Percentiles rank a stretch among this genome's conserved stretches.
These are phyloP conservation scores for Myotis findleyi DNA, from an alignment of 2,797 vertebrate species.

Conservation along the genomic window DNA sequence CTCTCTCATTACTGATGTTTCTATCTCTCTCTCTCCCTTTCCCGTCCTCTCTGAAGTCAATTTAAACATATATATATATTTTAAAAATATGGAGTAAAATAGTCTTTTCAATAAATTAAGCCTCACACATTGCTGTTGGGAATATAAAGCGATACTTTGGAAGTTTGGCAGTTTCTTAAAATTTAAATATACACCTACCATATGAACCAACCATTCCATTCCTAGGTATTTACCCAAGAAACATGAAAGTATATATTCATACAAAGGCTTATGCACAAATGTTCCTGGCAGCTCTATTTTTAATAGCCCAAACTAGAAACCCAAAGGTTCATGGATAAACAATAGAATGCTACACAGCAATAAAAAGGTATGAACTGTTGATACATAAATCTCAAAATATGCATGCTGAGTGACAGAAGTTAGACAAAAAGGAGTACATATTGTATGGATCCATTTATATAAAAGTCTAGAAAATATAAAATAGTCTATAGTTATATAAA, in stretches of 20 bases:
- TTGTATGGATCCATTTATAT: neutral
- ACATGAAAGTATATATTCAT: neutral
- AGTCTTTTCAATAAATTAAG: conserved; percentile 27
- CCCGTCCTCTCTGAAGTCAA: too few relatives aligned
- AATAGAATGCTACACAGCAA: neutral
- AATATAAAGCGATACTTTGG: neutral
- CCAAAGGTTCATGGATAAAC: neutral
- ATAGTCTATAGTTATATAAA: neutral
- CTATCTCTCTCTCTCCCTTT: too few relatives aligned
- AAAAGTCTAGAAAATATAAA: conserved; percentile 4
- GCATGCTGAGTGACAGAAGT: neutral
- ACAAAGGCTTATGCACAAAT: neutral
- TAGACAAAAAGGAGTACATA: neutral
- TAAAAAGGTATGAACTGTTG: neutral
- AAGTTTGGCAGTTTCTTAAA: neutral
- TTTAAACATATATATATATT: too few relatives aligned
- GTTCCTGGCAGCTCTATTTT: neutral
- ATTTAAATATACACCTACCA: neutral
- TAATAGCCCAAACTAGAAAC: neutral
- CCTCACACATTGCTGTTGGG: neutral
- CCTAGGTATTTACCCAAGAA: neutral
- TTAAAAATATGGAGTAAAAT: neutral
- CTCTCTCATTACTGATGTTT: too few relatives aligned
- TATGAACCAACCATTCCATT: neutral
- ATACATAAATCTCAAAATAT: neutral